A percentile compares a stretch with the other conserved stretches of the same genome.
Conservation (phyloP, 2,888 invertebrate species). For the Brachylomia viminalis region DNA sequence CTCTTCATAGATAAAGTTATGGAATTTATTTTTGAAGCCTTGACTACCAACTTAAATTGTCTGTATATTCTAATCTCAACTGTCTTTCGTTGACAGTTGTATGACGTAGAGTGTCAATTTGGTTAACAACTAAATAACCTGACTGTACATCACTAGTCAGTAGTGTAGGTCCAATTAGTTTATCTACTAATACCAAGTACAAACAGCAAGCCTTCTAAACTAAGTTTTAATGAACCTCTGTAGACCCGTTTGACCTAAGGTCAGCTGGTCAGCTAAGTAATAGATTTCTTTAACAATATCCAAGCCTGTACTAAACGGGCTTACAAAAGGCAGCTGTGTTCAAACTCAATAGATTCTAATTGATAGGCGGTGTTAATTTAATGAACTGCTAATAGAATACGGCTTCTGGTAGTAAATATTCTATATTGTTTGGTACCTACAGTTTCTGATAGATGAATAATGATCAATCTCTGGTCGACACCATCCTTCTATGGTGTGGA, state of each 20-base stretch:
- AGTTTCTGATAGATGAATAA: constrained; percentile 30
- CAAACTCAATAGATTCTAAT: constrained; percentile 53
- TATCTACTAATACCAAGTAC: constrained; percentile 11
- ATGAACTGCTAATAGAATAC: constrained; percentile 39
- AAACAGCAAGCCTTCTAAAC: constrained; percentile 38
- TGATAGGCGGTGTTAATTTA: constrained; percentile 44
- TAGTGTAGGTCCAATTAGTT: constrained; percentile 34
- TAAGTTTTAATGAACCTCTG: constrained; percentile 53
- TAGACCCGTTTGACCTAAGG: constrained; percentile 49
- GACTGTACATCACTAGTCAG: not conserved
- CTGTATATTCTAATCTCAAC: not conserved
- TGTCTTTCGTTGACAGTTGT: not conserved
- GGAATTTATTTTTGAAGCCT: no score
- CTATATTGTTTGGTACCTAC: constrained; percentile 29
- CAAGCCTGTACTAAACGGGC: constrained; percentile 32
- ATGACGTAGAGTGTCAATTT: not conserved
- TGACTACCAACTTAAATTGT: not conserved
- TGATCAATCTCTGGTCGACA: no score
- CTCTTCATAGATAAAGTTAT: not conserved
- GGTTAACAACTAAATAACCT: not conserved
- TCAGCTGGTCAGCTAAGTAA: constrained; percentile 43
- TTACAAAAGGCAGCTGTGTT: constrained; percentile 52
- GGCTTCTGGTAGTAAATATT: constrained; percentile 50
- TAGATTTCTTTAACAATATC: constrained; percentile 59
- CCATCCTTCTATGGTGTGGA: no score